These are phyloP conservation scores for Xenops minutus DNA, from an alignment of 2,797 vertebrate species.

Conservation along the genomic window DNA sequence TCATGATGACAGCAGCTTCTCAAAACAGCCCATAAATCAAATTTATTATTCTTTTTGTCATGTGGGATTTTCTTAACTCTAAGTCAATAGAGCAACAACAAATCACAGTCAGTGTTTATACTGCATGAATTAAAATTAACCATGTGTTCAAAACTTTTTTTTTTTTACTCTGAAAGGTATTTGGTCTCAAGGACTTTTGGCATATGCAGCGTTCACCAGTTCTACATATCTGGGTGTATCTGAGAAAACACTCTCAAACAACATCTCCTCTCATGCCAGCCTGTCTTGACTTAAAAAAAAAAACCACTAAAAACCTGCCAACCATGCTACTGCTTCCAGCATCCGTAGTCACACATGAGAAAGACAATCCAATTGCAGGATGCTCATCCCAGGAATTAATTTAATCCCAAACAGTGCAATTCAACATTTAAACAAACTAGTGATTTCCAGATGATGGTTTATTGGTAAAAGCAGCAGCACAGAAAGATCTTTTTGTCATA, in stretches of 20 bases:
- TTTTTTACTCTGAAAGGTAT: background rate
- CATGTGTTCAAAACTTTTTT: background rate
- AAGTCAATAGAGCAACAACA: background rate
- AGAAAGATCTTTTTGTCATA: background rate
- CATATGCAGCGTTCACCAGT: background rate
- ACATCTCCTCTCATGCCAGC: background rate
- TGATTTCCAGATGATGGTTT: background rate
- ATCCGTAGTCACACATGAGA: background rate
- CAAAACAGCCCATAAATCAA: conserved; percentile 48
- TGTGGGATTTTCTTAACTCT: conserved; percentile 31
- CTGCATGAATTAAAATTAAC: background rate
- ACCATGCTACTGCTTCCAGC: background rate
- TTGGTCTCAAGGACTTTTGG: background rate
- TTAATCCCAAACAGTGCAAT: background rate
- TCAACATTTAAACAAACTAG: background rate
- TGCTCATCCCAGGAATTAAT: background rate
- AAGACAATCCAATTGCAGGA: background rate
- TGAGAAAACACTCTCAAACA: background rate
- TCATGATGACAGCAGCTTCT: conserved; percentile 31
- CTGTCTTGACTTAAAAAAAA: background rate
- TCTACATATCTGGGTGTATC: background rate
- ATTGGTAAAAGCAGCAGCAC: background rate
- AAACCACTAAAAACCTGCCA: background rate
- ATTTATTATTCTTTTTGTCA: conserved; percentile 41
- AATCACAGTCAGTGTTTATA: conserved; percentile 8